A percentile compares a stretch with the other conserved stretches of the same genome.
phyloP scores from a whole-genome alignment of 2,888 invertebrate species.

The Nomada fucata region DNA sequence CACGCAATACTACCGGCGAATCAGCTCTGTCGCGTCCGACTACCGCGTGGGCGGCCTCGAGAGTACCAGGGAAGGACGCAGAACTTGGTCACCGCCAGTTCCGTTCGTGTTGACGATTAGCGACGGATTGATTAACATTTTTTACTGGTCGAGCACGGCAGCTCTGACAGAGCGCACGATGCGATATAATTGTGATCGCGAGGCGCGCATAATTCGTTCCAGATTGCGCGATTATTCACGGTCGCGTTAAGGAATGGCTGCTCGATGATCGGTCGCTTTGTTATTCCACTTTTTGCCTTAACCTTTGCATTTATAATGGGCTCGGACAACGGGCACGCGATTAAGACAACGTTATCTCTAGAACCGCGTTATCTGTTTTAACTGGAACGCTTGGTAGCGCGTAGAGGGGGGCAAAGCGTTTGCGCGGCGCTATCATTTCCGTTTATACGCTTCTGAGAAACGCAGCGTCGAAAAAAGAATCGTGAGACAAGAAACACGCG shows the following conservation, averaged over 20 bases:
- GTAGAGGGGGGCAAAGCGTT: neutral
- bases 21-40: neutral
- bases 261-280: neutral
- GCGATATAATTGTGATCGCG: neutral
- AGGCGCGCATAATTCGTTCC: conserved; percentile 5
- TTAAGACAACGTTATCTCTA: neutral
- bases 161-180: neutral
- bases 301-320: neutral
- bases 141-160: neutral
- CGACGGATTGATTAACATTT: conserved; percentile 14
- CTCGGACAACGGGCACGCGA: conserved; percentile 27
- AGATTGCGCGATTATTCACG: neutral
- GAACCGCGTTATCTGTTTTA: neutral
- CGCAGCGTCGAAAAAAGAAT: neutral
- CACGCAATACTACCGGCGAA: neutral
- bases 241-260: neutral
- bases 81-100: conserved; percentile 27
- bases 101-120: conserved; percentile 11
- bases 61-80: conserved; percentile 10
- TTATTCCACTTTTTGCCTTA: neutral
- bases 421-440: neutral
- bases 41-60: conserved; percentile 10
- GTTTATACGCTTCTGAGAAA: neutral
- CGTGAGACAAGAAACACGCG: neutral
- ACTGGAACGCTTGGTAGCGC: neutral